Base-by-base conservation (phyloP, 2,113 vertebrate genomes). In the Leptodactylus fuscus region DNA sequence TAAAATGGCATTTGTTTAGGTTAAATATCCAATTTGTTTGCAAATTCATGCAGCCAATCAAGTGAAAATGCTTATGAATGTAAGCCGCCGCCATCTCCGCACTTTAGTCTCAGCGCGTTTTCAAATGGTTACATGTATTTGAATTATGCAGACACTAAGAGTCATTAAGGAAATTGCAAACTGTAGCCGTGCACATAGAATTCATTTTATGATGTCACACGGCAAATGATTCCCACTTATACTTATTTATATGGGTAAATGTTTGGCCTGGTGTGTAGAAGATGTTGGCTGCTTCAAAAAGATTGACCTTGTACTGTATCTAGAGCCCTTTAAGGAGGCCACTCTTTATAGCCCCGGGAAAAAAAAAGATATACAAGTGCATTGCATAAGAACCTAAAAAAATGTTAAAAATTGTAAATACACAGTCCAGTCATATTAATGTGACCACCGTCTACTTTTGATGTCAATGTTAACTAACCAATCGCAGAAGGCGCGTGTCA, bases 11-110 rank as follows among this genome's bases (percentile, higher is more conserved):
- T 69, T 69, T 77, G 48, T 53, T 77, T 77, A 60, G 49, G 36
- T 24, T 60, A 36, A 58, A 58, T 58, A 38, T 58, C 20, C 48
- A 79, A 79, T 58, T 58, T 79, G 76, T 79, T 36, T 79, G 32
- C 76, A 58, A 79, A 79, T 38, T 58, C 51, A 38, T 79, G 18
- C 76, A 58, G 32, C 20, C 34, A 36, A 58, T 55, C 51, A 58
- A 78, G 29, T 51, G 73, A 75, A 76, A 69, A 69, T 3, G 65
- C 65, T 69, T 18, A 69, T 2, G 22, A 69, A 69, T 38, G 18
- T 69, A 38, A 69, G 65, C 65, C 7, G 65, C 32, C 65, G 8
- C 65, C 38, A 69, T 69, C 65, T 22, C 32, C 22, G 9, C 65
- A 8, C 34, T 38, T 22, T 38, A 22, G 16, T 69, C 32, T 38